These are phyloP conservation scores for Xerus rutilus DNA, from an alignment of 2,797 vertebrate species.

Conservation along the genomic window DNA sequence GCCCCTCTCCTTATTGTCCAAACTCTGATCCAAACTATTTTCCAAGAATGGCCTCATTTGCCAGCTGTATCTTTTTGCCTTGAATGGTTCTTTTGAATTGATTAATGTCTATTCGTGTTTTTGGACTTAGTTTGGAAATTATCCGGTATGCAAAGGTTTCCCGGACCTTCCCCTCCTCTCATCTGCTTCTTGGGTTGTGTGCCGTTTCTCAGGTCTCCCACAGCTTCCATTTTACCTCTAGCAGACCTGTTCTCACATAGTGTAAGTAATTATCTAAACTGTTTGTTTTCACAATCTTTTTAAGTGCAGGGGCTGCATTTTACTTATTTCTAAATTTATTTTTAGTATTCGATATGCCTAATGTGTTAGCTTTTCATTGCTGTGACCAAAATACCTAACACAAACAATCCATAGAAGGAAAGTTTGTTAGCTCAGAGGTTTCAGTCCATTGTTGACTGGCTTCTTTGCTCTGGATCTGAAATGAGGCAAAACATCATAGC, in stretches of 20 bases:
- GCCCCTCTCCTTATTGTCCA: not conserved
- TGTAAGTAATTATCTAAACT: not conserved
- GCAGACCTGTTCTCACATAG: not conserved
- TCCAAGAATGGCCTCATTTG: not conserved
- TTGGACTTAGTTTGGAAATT: not conserved
- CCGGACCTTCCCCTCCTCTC: not conserved
- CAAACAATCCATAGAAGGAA: too few relatives aligned
- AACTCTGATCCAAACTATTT: not conserved
- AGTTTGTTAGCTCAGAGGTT: too few relatives aligned
- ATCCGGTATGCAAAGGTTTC: not conserved
- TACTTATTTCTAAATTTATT: not conserved
- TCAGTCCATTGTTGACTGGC: too few relatives aligned
- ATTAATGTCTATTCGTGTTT: not conserved
- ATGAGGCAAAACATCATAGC: too few relatives aligned
- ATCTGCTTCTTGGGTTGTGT: fast-evolving
- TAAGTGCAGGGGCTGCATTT: not conserved
- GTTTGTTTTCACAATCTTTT: not conserved
- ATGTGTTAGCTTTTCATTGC: too few relatives aligned
- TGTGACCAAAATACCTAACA: too few relatives aligned
- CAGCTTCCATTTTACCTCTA: not conserved
- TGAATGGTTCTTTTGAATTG: not conserved
- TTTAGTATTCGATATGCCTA: not conserved
- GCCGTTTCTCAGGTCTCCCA: not conserved
- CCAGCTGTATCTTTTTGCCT: not conserved
- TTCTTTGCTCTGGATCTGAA: too few relatives aligned